A percentile compares a stretch with the other conserved stretches of the same genome.
These are phyloP conservation scores for Prorops nasuta DNA, from an alignment of 1,140 invertebrate genomes.

Conservation along the genomic window DNA sequence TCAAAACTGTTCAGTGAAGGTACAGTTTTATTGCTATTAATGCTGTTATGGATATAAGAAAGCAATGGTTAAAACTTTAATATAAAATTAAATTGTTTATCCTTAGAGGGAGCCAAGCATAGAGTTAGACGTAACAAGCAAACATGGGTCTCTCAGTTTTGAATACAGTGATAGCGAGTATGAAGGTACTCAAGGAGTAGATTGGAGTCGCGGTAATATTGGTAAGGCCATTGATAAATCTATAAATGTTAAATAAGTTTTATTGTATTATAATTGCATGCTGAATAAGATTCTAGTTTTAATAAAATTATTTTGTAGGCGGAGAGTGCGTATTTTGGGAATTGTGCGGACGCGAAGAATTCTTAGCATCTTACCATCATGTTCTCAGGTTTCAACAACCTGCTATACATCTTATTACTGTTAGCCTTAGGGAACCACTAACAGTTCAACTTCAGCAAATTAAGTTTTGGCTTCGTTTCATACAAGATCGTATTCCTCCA, in stretches of 20 bases:
- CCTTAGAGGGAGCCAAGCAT: constrained; percentile 54
- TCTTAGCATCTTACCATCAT: constrained; percentile 77
- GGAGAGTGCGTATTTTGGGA: constrained; percentile 69
- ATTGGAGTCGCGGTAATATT: constrained; percentile 49
- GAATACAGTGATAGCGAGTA: constrained; percentile 59
- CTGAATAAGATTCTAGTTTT: no score
- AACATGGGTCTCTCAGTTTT: constrained; percentile 64
- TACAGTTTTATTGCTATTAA: no score
- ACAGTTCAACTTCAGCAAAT: constrained; percentile 74
- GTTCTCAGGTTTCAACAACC: constrained; percentile 68
- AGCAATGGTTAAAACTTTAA: neutral
- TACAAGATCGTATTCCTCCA: constrained; percentile 70
- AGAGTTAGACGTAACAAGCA: constrained; percentile 64
- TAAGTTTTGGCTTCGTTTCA: constrained; percentile 79
- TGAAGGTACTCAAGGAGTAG: constrained; percentile 52
- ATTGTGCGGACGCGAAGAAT: constrained; percentile 79
- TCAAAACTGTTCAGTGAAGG: constrained; percentile 48
- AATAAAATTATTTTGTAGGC: constrained; percentile 23
- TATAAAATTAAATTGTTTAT: constrained; percentile 6
- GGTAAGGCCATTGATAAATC: constrained; percentile 29
- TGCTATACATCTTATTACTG: constrained; percentile 71
- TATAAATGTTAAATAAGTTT: no score
- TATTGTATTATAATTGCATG: no score
- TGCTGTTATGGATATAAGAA: neutral
- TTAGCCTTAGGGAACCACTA: constrained; percentile 70